phyloP scores from a whole-genome alignment of 2,797 vertebrate species.

The Xerus rutilus region DNA sequence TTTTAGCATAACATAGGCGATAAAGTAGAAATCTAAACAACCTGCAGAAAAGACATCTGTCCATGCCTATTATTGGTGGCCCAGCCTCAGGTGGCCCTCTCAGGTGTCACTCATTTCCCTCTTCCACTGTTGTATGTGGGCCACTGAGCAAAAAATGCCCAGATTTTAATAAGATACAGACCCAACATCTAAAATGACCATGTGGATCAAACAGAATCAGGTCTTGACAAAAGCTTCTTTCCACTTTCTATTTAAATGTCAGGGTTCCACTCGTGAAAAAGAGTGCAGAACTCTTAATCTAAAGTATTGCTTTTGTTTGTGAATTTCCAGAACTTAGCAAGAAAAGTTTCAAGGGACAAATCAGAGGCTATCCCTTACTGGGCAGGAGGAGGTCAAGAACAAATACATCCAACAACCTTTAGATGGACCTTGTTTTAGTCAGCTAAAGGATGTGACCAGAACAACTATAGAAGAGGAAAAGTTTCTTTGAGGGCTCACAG shows the following conservation, averaged over 20 bases:
- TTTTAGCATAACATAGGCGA: conserved; percentile 57
- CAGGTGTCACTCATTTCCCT: not conserved
- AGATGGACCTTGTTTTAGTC: not conserved
- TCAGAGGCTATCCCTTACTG: not conserved
- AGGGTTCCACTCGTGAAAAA: not conserved
- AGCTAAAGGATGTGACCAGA: no score
- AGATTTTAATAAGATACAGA: not conserved
- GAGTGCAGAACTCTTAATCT: not conserved
- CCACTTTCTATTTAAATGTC: not conserved
- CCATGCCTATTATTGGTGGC: accelerated
- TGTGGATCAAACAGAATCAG: not conserved
- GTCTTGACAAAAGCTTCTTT: not conserved
- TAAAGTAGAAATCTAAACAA: conserved; percentile 34
- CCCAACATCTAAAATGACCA: not conserved
- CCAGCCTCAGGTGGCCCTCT: not conserved
- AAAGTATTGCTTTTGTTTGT: not conserved
- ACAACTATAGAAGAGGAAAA: no score
- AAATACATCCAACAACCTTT: not conserved
- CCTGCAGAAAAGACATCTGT: not conserved
- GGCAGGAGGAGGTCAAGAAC: not conserved
- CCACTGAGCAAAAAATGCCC: not conserved
- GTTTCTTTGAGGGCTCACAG: no score
- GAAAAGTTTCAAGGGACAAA: not conserved
- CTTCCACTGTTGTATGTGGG: not conserved
- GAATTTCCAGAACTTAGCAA: not conserved